Evolutionary conservation across 2,797 vertebrate species (phyloP).

Genomic region (Nannoperca obscura): DNA sequence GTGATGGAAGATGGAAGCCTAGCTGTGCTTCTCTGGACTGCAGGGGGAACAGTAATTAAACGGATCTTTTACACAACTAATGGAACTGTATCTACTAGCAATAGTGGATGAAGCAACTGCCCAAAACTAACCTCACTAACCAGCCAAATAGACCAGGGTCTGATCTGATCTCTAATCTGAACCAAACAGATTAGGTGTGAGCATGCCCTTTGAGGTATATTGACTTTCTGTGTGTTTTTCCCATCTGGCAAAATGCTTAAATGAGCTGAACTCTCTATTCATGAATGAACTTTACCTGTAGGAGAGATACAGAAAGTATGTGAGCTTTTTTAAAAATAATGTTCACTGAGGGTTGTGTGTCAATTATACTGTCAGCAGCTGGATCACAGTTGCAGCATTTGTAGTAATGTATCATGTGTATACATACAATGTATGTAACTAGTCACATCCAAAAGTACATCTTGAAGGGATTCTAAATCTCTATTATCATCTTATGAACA

Average conservation of each 20-base stretch:
- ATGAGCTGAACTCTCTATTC: not conserved
- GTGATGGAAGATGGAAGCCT: conserved; percentile 21
- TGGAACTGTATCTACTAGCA: conserved; percentile 1
- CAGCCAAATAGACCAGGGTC: too few species aligned
- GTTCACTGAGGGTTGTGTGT: not conserved
- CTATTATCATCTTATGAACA: too few species aligned
- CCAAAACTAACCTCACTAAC: too few species aligned
- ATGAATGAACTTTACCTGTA: not conserved
- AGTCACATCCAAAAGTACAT: too few species aligned
- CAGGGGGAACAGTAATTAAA: conserved; percentile 11
- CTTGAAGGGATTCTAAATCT: too few species aligned
- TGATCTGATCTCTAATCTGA: too few species aligned
- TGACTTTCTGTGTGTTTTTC: not conserved
- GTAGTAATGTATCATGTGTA: too few species aligned
- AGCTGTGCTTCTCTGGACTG: conserved; percentile 1
- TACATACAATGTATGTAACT: too few species aligned
- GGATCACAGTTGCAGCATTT: not conserved
- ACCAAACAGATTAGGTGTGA: too few species aligned
- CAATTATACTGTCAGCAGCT: not conserved
- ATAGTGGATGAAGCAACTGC: too few species aligned
- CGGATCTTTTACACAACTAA: conserved; percentile 20
- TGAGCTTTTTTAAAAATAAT: not conserved
- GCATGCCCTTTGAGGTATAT: not conserved
- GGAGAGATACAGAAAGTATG: not conserved
- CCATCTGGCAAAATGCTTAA: not conserved